These are phyloP conservation scores for Drosophila kanekoi DNA, from an alignment of 2,888 invertebrate species.

Conservation along the genomic window DNA sequence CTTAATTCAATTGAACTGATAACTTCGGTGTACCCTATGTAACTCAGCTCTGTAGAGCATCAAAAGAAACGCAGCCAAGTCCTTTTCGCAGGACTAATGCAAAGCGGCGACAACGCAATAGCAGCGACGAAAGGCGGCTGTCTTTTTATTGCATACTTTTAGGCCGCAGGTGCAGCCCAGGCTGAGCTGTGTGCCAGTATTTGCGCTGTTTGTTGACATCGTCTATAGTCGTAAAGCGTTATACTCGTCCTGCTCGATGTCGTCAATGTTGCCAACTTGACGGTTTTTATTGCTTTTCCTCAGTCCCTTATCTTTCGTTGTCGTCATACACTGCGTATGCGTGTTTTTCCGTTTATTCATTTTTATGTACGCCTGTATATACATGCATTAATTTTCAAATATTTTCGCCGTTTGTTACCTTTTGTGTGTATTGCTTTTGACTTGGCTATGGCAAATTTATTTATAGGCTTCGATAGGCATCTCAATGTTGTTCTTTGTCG, in stretches of 20 bases:
- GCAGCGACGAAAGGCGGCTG: slow-evolving; percentile 32
- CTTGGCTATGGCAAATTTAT: slow-evolving; percentile 59
- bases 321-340: slow-evolving; percentile 55
- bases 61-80: slow-evolving; percentile 41
- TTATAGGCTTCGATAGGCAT: slow-evolving; percentile 65
- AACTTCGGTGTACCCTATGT: background rate
- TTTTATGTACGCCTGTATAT: slow-evolving; percentile 27
- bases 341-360: slow-evolving; percentile 37
- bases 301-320: slow-evolving; percentile 13
- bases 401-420: slow-evolving; percentile 43
- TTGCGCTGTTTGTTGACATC: slow-evolving; percentile 64
- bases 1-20: background rate
- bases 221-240: slow-evolving; percentile 44
- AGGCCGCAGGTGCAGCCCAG: slow-evolving; percentile 54
- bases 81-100: slow-evolving; percentile 50
- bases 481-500: slow-evolving; percentile 49
- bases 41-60: background rate
- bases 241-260: slow-evolving; percentile 24
- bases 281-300: slow-evolving; percentile 65
- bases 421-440: slow-evolving; percentile 51
- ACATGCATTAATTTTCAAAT: slow-evolving; percentile 65
- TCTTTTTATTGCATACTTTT: slow-evolving; percentile 67
- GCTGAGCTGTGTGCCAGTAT: slow-evolving; percentile 31
- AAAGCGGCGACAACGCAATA: slow-evolving; percentile 55
- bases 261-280: slow-evolving; percentile 62